These are phyloP conservation scores for Oreochromis mossambicus DNA, from an alignment of 2,797 vertebrate genomes.

Conservation along the genomic window DNA sequence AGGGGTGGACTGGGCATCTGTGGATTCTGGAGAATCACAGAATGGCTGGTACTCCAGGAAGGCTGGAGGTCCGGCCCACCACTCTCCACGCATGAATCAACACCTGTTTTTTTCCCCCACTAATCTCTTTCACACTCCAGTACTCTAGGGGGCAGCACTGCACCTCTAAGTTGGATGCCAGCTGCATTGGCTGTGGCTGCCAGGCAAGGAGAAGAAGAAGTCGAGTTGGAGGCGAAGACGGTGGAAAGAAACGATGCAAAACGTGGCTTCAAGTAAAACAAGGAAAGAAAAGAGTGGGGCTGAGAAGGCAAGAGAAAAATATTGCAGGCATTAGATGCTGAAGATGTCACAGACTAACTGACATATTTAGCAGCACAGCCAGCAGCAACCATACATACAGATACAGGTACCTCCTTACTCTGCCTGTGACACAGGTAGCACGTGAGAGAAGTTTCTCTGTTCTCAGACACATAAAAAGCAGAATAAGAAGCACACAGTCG, in stretches of 20 bases:
- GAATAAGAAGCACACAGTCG: no score
- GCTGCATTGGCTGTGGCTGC: neutral
- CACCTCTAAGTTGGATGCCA: neutral
- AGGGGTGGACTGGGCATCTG: neutral
- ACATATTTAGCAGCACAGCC: no score
- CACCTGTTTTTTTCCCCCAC: no score
- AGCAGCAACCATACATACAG: neutral
- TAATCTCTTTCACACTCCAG: neutral
- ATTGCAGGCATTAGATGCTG: no score
- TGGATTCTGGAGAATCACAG: neutral
- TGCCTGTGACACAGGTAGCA: neutral
- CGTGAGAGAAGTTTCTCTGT: neutral
- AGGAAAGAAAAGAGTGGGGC: no score
- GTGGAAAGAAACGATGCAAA: neutral
- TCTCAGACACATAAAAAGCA: no score
- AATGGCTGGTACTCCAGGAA: accelerated
- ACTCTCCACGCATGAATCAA: no score
- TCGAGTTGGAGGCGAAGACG: neutral
- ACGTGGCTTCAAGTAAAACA: neutral
- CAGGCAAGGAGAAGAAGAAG: neutral
- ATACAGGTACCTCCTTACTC: neutral
- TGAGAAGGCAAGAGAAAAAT: neutral
- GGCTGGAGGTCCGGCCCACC: no score
- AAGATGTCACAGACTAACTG: no score
- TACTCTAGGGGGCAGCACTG: neutral